These are phyloP conservation scores for Lepidurus packardi DNA, from an alignment of 1,140 invertebrate species.

Conservation along the genomic window DNA sequence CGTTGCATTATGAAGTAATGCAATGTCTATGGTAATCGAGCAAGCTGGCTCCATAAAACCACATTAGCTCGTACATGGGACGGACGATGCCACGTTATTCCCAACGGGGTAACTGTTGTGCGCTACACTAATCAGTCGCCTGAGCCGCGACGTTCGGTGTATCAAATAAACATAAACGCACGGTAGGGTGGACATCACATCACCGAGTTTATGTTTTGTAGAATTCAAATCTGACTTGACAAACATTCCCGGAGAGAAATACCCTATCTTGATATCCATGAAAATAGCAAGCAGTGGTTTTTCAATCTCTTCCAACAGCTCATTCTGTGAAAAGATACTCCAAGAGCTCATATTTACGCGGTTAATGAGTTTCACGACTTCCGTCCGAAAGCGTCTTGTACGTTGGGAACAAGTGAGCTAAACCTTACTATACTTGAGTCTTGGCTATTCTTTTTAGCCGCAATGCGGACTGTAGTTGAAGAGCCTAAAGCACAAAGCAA, in stretches of 20 bases:
- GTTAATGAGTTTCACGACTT: too few relatives aligned
- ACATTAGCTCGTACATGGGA: slow-evolving; percentile 8
- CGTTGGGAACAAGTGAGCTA: too few relatives aligned
- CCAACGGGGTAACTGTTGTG: neutral
- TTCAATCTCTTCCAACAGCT: too few relatives aligned
- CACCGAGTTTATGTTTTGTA: neutral
- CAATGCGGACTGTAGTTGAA: too few relatives aligned
- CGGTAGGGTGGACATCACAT: neutral
- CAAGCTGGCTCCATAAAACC: neutral
- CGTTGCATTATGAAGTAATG: slow-evolving; percentile 3
- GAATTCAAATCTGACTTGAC: neutral
- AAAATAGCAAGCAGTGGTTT: too few relatives aligned
- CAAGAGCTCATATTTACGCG: too few relatives aligned
- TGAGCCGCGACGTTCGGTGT: slow-evolving; percentile 3
- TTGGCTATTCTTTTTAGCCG: too few relatives aligned
- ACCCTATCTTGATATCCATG: neutral
- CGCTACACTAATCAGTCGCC: slow-evolving; percentile 14
- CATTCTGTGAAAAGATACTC: too few relatives aligned
- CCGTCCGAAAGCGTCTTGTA: too few relatives aligned
- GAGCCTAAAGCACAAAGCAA: too few relatives aligned
- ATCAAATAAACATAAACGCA: slow-evolving; percentile 11
- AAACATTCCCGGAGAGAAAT: neutral
- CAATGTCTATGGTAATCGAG: slow-evolving; percentile 3
- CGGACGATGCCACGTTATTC: neutral
- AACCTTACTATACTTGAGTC: too few relatives aligned